Base-by-base conservation (phyloP, 2,888 invertebrate species). In the Stenichneumon culpator region DNA sequence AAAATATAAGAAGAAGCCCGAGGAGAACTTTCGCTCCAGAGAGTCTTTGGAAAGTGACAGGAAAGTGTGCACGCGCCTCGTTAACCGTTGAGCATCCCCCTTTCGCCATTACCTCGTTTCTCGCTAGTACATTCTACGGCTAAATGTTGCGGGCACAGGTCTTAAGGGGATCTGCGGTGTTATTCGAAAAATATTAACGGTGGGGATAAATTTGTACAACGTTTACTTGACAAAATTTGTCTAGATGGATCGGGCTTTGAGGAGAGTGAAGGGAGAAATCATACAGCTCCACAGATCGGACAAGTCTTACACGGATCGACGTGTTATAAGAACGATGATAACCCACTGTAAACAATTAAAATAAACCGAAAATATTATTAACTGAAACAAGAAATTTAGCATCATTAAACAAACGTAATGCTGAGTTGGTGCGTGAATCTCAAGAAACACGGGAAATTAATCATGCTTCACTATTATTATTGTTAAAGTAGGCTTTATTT, bases 31-130 rank as follows among this genome's bases (percentile, higher is more conserved):
- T 47, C 65, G 63, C 74, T 63, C 65, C 63, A 32, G 19, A 50
- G 74, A 65, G 74, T 75, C 74, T 65, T 75, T 65, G 74, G 74
- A 75, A 75, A 75, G 32, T 50, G 63, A 50, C 47, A 63, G 65
- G 50, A 75, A 22, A 65, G 74, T 50, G 74, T 75, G 74, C 65
- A 75, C 74, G 74, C 74, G 74, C 74, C 65, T 75, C 74, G 74
- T 75, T 75, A 75, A 65, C 74, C 28, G 16, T 70, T 52, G 36
- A 70, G 36, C 39, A 32, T 50, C 74, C 50, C 65, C 57, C 22
- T 57, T 75, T 63, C 50, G 19, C 63, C 74, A n/a, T 4, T 65
- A 19, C 50, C 19, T 50, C 22, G 39, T 73, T 65, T 65, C 6
- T 47, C 63, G 50, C 57, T 73, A 9, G 3, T 32, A 65, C 50